Base-by-base conservation (phyloP, 1,140 invertebrate genomes). In the Tetraneura akinire region DNA sequence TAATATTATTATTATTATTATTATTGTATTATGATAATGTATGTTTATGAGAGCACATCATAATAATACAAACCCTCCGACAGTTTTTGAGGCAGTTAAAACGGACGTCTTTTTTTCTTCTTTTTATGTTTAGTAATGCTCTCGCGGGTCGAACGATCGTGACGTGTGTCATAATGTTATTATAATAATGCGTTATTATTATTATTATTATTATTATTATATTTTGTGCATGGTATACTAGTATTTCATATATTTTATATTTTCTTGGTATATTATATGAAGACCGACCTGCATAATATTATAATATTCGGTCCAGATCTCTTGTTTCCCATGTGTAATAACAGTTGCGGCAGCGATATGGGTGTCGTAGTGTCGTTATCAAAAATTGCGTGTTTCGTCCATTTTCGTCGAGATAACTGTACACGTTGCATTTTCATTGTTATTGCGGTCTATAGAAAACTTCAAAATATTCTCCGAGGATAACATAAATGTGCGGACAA, bases 101-200 rank as follows among this genome's bases (percentile, higher is more conserved):
- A 73, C 16, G 47, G 26, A 64, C 29, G 47, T 71, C 53, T 74
- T 42, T 66, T 37, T 37, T 37, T 4, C 8, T 37, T 4, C 8
- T 37, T 4, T 37, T 73, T 71, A 13, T 74, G 71, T 74, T 13
- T 32, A 62, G 49, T 55, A 76, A 76, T 14, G 73, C 8, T 76
- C 73, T 76, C 53, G 42, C 45, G 42, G 29, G 73, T 76, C 51
- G 55, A 76, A 57, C 32, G 73, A n/a, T 76, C 73, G 73, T 76
- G 73, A 76, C 73, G 73, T 60, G 73, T 60, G 73, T 76, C 73
- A 76, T 76, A 76, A 76, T 76, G 73, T 76, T 76, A 76, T 76
- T 76, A 76, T 60, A 57, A 76, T 26, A 57, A 76, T 26, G 53
- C 53, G 23, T 73, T 73, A 55, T 74, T 57, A 74, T 74, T 74